Conservation (phyloP, 1,140 invertebrate genomes). For the Dryas iulia region DNA sequence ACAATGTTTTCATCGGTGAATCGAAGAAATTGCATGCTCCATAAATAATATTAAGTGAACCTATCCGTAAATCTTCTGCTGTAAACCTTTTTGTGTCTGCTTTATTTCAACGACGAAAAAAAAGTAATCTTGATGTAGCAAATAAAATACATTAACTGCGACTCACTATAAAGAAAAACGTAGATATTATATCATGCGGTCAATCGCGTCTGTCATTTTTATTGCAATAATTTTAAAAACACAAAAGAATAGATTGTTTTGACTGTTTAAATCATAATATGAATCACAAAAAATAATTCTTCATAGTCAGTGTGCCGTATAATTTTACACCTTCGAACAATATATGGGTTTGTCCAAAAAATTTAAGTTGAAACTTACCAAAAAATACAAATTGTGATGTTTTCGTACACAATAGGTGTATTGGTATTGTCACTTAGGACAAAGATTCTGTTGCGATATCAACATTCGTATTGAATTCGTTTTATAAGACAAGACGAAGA, state of each 20-base stretch:
- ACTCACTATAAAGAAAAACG: slow-evolving; percentile 11
- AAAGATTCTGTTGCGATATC: slow-evolving; percentile 41
- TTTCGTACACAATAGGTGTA: slow-evolving; percentile 35
- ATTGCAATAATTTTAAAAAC: slow-evolving; percentile 57
- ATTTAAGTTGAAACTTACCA: slow-evolving; percentile 45
- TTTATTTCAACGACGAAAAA: not conserved
- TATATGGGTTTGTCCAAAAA: slow-evolving; percentile 63
- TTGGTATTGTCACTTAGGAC: slow-evolving; percentile 28
- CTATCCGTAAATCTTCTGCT: not conserved
- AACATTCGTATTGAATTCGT: slow-evolving; percentile 40
- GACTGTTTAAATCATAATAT: slow-evolving; percentile 66
- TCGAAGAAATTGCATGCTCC: slow-evolving; percentile 19
- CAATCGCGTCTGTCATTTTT: slow-evolving; percentile 39
- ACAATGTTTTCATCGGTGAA: slow-evolving; percentile 29
- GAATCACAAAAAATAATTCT: slow-evolving; percentile 61
- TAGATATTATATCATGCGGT: slow-evolving; percentile 13
- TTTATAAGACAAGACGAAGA: slow-evolving; percentile 73
- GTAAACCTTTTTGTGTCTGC: not conserved
- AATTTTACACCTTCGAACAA: slow-evolving; percentile 73
- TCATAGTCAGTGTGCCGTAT: slow-evolving; percentile 47
- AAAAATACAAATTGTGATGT: slow-evolving; percentile 35
- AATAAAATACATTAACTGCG: not conserved
- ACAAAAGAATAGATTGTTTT: slow-evolving; percentile 69
- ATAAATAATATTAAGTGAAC: slow-evolving; percentile 12
- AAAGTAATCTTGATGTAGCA: not conserved